Evolutionary conservation across 1,140 invertebrate species (phyloP), one percentile per base, ranked within the genome.

Genomic region (Thereuonema tuberculata): DNA sequence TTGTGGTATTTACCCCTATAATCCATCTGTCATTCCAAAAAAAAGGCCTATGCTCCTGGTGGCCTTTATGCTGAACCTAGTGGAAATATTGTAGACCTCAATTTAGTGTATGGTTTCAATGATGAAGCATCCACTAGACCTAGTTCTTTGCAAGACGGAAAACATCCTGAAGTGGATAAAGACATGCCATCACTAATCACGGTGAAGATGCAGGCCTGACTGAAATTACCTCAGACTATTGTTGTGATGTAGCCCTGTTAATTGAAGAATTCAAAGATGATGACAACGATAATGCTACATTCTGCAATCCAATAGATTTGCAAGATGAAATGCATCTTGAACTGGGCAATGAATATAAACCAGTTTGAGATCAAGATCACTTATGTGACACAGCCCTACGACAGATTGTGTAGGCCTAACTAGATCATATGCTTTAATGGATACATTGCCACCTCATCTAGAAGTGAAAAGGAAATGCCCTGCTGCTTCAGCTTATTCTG

Each of bases 11-110:
- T 70, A 63, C 53, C 69, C 70, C 1, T 67, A 62, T 48, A 50
- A 70, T 60, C 63, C 61, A 9, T 28, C 58, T 61, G 60, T 58
- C n/a, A 69, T 71, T 58, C 69, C 70, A n/a, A 64, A 68, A 23
- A 61, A 63, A 46, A n/a, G n/a, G 68, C 68, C 12, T 69, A 63
- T 64, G 67, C 61, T 23, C 70, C 67, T 61, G 62, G 65, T 52
- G 55, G 63, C 62, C 2, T 67, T 63, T 50, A 50, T 50, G 48
- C 48, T 43, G 37, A 43, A 43, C 37, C 37, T 43, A 43, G n/a
- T n/a, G 37, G 37, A 43, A 43, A 43, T 43, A 43, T 43, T 43
- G 37, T 43, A n/a, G 37, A 43, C 37, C 37, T 43, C 9, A 43
- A 43, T 43, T 43, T 43, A 43, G 37, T 12, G 37, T 12, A n/a